These are phyloP conservation scores for Magallana nippona DNA, from an alignment of 2,888 invertebrate species.

Conservation along the genomic window DNA sequence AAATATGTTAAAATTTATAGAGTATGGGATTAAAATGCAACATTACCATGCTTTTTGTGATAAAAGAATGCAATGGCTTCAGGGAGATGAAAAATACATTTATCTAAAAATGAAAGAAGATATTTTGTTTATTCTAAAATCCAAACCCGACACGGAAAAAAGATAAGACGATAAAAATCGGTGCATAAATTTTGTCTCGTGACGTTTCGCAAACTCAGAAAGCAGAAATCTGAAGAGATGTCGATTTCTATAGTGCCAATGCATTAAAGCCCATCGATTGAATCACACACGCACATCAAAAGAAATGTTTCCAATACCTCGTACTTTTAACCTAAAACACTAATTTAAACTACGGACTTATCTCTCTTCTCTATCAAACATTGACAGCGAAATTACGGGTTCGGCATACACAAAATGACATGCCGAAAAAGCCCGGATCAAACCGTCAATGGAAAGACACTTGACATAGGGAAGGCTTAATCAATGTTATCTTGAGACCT, in stretches of 20 bases:
- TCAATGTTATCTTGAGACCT: conserved; percentile 17
- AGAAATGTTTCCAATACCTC: conserved; percentile 25
- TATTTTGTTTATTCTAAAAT: not conserved
- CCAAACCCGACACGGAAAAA: not conserved
- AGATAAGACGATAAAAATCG: not conserved
- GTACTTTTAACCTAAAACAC: conserved; percentile 33
- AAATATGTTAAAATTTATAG: not conserved
- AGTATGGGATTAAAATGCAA: not conserved
- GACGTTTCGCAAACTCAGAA: conserved; percentile 3
- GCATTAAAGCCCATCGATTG: not conserved
- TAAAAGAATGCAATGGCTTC: conserved; percentile 2
- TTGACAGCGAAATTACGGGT: conserved; percentile 27
- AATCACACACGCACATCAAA: conserved; percentile 23
- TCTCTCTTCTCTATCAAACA: conserved; percentile 5
- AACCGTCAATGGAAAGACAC: conserved; percentile 26
- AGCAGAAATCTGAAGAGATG: not conserved
- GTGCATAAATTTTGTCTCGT: not conserved
- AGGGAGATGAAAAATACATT: conserved; percentile 20
- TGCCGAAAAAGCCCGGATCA: conserved; percentile 16
- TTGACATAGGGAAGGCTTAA: conserved; percentile 10
- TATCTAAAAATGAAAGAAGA: not conserved
- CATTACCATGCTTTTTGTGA: not conserved
- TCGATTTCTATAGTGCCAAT: not conserved
- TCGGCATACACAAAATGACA: conserved; percentile 14
- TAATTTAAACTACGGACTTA: conserved; percentile 4